Base-by-base conservation (phyloP, 2,113 vertebrate species). In the Brachypteracias leptosomus region DNA sequence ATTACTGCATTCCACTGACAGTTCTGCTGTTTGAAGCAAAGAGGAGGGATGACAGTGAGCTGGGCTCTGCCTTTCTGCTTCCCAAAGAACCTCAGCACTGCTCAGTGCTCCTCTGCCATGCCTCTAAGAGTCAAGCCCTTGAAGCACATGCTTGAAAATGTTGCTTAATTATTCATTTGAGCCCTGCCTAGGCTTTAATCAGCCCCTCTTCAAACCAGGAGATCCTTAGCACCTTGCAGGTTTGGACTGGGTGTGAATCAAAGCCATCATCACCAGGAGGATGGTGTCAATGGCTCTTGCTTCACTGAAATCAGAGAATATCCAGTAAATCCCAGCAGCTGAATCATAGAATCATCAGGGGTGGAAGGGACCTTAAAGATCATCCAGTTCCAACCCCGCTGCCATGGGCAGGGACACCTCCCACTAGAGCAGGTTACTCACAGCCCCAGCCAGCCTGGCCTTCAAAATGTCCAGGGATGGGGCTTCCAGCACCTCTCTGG, bases 11-110 rank as follows among this genome's bases (percentile, higher is more conserved):
- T 96, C 89, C 88, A 88, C 29, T 83, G 66, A 77, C 57, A 74
- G 70, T 76, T 90, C 31, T 77, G 88, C 92, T 96, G 90, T 94
- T 96, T 94, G 96, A 94, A 96, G 57, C 83, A 33, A 83, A 91
- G 33, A 71, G 89, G 82, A 91, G 95, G 76, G 87, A 94, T 93
- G 90, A 93, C 89, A 82, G 65, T 49, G 5, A 49, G 44, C 88
- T 77, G 42, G 25, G 85, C 68, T 73, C 93, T 75, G 83, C 77
- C 94, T 80, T 66, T 91, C 92, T 92, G 59, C 85, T 93, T 71
- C 85, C 61, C n/a, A 4, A 47, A 74, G 46, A 72, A 77, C 88
- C 90, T 74, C 57, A 35, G 79, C 52, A 16, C 65, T 61, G 35
- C 49, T 84, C 61, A 63, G 49, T 90, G 87, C 82, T 94, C 84